A percentile compares a stretch with the other conserved stretches of the same genome.
These are phyloP conservation scores for Manduca sexta DNA, from an alignment of 1,140 invertebrate genomes.

Conservation along the genomic window DNA sequence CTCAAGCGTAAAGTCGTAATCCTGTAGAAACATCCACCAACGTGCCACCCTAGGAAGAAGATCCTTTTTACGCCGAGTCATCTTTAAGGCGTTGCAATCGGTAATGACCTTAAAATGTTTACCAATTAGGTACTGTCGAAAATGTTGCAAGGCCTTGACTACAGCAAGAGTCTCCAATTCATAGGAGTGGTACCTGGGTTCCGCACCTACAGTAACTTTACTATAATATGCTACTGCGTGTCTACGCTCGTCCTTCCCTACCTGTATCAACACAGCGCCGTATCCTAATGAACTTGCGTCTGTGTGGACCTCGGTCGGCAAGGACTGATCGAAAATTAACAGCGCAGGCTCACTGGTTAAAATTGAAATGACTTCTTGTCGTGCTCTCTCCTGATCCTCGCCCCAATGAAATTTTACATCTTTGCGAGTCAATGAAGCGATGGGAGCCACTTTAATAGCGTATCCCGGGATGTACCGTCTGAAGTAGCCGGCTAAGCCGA, in stretches of 20 bases:
- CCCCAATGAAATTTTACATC: not conserved
- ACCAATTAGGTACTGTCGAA: conserved; percentile 44
- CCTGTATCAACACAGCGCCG: not conserved
- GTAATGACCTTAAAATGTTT: conserved; percentile 46
- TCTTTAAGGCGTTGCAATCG: conserved; percentile 47
- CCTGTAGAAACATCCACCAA: conserved; percentile 45
- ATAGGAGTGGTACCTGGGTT: conserved; percentile 36
- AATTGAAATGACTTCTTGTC: not conserved
- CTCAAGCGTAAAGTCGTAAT: conserved; percentile 39
- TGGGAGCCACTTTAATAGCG: conserved; percentile 1
- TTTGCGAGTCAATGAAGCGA: not conserved
- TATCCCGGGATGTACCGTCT: conserved; percentile 35
- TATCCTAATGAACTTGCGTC: conserved; percentile 5
- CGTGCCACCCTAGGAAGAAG: conserved; percentile 27
- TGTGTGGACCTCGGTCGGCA: conserved; percentile 21
- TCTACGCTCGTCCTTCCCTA: not conserved
- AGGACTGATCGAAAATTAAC: not conserved
- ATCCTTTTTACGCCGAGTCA: conserved; percentile 37
- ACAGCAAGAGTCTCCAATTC: conserved; percentile 46
- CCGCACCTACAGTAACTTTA: conserved; percentile 23
- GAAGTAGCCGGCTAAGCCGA: conserved; percentile 45
- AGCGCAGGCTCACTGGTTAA: not conserved
- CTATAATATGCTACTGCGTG: conserved; percentile 7
- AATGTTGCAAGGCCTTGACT: conserved; percentile 32
- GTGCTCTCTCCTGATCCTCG: not conserved